Conservation (phyloP, 1,140 invertebrate species). For the Dufourea novaeangliae region DNA sequence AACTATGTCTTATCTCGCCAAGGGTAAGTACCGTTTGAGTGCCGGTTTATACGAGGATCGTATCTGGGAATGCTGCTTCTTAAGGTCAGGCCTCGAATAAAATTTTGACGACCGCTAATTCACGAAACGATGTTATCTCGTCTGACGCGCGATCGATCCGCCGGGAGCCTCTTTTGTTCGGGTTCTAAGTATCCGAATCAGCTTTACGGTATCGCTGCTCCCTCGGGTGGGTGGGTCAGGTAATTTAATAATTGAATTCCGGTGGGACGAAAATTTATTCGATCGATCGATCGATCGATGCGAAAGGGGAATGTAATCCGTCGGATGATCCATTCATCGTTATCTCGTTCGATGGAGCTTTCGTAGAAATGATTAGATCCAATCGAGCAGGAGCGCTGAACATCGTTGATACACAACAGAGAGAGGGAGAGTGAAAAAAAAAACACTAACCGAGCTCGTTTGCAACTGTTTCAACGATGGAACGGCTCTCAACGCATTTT, state of each 20-base stretch:
- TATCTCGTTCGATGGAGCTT: background rate
- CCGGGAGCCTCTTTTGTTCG: background rate
- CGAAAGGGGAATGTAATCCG: background rate
- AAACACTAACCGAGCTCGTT: background rate
- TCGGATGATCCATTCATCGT: background rate
- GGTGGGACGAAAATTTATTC: background rate
- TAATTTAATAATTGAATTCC: background rate
- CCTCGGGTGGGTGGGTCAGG: background rate
- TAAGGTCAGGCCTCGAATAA: constrained; percentile 30
- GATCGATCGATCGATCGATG: too few species aligned
- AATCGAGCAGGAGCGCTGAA: too few species aligned
- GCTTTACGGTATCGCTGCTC: background rate
- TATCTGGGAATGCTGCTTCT: constrained; percentile 19
- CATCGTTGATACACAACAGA: too few species aligned
- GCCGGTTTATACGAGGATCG: constrained; percentile 29
- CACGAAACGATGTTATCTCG: background rate
- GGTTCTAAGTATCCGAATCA: background rate
- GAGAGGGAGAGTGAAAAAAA: background rate
- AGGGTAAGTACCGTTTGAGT: constrained; percentile 38
- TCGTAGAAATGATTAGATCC: background rate
- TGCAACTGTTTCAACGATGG: too few species aligned
- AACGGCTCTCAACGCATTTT: background rate
- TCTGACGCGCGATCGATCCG: background rate
- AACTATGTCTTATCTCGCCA: constrained; percentile 37
- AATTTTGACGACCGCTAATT: constrained; percentile 43